Evolutionary conservation across 2,888 invertebrate genomes (phyloP).

Genomic region (Nematopogon swammerdamellus): DNA sequence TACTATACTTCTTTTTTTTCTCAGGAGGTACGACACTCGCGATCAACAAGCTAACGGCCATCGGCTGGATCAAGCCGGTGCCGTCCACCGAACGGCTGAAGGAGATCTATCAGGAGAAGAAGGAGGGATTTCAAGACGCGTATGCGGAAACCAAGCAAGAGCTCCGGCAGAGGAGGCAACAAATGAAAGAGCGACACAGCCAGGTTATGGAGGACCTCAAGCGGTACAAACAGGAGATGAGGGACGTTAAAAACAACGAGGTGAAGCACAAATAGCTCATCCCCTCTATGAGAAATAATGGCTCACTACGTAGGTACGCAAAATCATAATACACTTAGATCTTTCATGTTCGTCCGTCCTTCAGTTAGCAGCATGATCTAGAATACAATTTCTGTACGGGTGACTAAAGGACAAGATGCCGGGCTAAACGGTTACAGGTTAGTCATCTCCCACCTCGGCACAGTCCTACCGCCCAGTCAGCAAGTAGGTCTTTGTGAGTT

Average conservation of each 20-base stretch:
- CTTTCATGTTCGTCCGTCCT: no score
- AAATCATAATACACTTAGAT: no score
- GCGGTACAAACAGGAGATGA: constrained; percentile 46
- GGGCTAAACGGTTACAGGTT: no score
- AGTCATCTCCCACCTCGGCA: no score
- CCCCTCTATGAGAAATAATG: no score
- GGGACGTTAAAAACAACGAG: constrained; percentile 42
- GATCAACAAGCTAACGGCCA: constrained; percentile 74
- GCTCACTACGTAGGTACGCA: no score
- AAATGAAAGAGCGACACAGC: constrained; percentile 21
- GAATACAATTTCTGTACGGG: no score
- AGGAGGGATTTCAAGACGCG: constrained; percentile 58
- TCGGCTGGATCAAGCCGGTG: constrained; percentile 83
- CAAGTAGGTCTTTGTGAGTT: no score
- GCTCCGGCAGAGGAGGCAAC: constrained; percentile 32
- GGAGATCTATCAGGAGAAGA: constrained; percentile 60
- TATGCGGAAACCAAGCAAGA: constrained; percentile 56
- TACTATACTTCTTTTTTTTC: no score
- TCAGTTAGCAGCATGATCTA: no score
- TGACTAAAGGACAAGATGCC: no score
- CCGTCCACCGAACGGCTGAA: constrained; percentile 63
- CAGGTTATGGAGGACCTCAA: constrained; percentile 52
- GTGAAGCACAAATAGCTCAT: constrained; percentile 32
- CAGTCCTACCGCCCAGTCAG: no score
- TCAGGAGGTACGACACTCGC: constrained; percentile 83